Conservation (phyloP, 2,888 invertebrate genomes). For the Anthophora plumipes region DNA sequence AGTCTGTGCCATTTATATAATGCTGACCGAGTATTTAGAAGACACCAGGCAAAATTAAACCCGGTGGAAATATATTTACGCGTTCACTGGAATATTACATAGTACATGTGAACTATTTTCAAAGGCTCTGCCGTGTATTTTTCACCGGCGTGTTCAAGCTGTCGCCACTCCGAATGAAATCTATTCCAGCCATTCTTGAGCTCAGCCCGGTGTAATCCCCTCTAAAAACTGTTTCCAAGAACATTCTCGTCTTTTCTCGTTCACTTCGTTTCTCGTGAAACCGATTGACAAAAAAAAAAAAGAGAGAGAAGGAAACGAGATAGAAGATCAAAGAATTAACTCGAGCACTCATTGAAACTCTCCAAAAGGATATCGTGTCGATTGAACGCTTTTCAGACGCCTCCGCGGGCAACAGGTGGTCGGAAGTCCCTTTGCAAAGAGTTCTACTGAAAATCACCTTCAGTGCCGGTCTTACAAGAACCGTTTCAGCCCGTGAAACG, state of each 20-base stretch:
- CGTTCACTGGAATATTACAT: conserved; percentile 28
- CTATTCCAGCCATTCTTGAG: neutral
- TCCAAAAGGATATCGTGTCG: conserved; percentile 6
- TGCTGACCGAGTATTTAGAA: conserved; percentile 48
- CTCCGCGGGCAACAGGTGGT: conserved; percentile 43
- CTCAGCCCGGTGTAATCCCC: neutral
- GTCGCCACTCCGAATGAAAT: conserved; percentile 2
- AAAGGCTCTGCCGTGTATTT: conserved; percentile 28
- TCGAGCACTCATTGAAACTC: neutral
- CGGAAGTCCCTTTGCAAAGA: conserved; percentile 15
- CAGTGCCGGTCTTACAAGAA: neutral
- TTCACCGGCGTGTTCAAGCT: neutral
- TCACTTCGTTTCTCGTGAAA: neutral
- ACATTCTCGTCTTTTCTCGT: too few relatives aligned
- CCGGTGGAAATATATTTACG: conserved; percentile 31
- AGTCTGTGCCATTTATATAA: conserved; percentile 45
- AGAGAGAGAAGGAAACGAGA: too few relatives aligned
- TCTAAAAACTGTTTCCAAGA: neutral
- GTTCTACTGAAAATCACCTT: neutral
- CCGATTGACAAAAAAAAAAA: neutral
- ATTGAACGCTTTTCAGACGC: conserved; percentile 19
- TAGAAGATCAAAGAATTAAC: neutral
- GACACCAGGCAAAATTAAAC: conserved; percentile 50
- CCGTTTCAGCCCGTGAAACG: neutral
- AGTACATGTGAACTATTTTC: conserved; percentile 33